Percentiles rank a stretch among this genome's conserved stretches.
These are phyloP conservation scores for Perithous albicinctus DNA, from an alignment of 2,888 invertebrate species.

Conservation along the genomic window DNA sequence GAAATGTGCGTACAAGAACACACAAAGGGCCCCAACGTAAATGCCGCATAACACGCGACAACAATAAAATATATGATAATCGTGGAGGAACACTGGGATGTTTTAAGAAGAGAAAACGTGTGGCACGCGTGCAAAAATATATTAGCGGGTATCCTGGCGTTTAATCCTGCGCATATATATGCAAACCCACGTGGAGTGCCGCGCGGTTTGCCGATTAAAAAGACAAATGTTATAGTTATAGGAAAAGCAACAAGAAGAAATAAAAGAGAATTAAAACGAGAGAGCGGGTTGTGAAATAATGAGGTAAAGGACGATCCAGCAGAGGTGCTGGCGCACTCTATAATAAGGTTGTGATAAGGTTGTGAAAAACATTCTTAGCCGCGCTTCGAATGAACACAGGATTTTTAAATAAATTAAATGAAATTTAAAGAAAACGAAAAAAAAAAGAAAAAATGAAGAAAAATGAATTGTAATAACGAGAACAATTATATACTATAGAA, in stretches of 20 bases:
- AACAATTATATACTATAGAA: conserved; percentile 43
- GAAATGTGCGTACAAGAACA: conserved; percentile 3
- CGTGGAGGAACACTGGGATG: conserved; percentile 34
- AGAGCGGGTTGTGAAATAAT: conserved; percentile 13
- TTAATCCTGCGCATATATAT: conserved; percentile 26
- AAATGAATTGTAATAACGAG: conserved; percentile 46
- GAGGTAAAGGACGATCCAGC: conserved; percentile 31
- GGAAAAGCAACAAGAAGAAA: background rate
- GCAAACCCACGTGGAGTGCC: conserved; percentile 34
- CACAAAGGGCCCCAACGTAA: conserved; percentile 2
- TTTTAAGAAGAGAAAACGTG: conserved; percentile 22
- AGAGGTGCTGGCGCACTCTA: conserved; percentile 78
- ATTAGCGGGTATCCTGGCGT: background rate
- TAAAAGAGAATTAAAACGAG: background rate
- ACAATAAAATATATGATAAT: conserved; percentile 62
- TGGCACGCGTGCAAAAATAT: conserved; percentile 33
- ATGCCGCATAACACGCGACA: conserved; percentile 44
- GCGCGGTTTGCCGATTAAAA: conserved; percentile 12
- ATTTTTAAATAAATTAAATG: conserved; percentile 75
- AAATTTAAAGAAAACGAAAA: background rate
- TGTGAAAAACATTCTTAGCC: conserved; percentile 83
- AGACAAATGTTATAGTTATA: no score
- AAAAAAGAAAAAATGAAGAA: background rate
- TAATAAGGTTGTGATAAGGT: conserved; percentile 85
- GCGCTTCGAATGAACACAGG: conserved; percentile 80